A percentile compares a stretch with the other conserved stretches of the same genome.
phyloP scores from a whole-genome alignment of 2,797 vertebrate genomes.

The Typhlichthys subterraneus region DNA sequence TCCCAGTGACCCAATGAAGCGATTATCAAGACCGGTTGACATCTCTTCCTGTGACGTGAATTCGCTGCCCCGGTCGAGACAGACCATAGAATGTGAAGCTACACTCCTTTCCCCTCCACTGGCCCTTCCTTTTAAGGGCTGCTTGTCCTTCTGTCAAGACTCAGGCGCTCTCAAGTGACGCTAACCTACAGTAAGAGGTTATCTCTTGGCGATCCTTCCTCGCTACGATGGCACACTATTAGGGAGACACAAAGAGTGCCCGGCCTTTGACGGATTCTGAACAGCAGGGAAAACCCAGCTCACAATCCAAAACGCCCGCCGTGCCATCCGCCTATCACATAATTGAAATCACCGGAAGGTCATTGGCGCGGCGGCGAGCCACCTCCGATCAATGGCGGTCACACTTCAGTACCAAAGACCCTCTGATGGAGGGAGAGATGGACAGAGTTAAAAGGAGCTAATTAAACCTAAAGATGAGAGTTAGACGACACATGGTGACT shows the following conservation, averaged over 20 bases:
- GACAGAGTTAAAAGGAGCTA: slow-evolving; percentile 1
- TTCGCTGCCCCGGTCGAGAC: slow-evolving; percentile 43
- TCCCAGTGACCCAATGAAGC: slow-evolving; percentile 38
- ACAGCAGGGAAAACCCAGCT: background rate
- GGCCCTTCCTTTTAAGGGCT: slow-evolving; percentile 1
- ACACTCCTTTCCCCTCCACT: background rate
- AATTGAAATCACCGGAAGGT: slow-evolving; percentile 60
- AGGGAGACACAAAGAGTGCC: slow-evolving; percentile 8
- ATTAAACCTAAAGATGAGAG: background rate
- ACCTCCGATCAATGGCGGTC: slow-evolving; percentile 54
- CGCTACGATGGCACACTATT: slow-evolving; percentile 26
- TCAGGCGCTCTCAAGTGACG: slow-evolving; percentile 38
- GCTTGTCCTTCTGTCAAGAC: slow-evolving; percentile 23
- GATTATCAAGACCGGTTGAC: slow-evolving; percentile 43
- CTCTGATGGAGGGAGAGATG: background rate
- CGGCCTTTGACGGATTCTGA: slow-evolving; percentile 21
- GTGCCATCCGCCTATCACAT: slow-evolving; percentile 45
- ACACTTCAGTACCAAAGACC: slow-evolving; percentile 34
- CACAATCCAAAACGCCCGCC: slow-evolving; percentile 18
- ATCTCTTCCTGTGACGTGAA: slow-evolving; percentile 36
- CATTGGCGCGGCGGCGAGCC: slow-evolving; percentile 15
- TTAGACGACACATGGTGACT: background rate
- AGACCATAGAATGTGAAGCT: slow-evolving; percentile 12
- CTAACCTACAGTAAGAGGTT: slow-evolving; percentile 29
- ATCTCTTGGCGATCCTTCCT: slow-evolving; percentile 45